Percentiles rank a stretch among this genome's conserved stretches.
phyloP scores from a whole-genome alignment of 2,113 vertebrate species.

The Axis porcinus region DNA sequence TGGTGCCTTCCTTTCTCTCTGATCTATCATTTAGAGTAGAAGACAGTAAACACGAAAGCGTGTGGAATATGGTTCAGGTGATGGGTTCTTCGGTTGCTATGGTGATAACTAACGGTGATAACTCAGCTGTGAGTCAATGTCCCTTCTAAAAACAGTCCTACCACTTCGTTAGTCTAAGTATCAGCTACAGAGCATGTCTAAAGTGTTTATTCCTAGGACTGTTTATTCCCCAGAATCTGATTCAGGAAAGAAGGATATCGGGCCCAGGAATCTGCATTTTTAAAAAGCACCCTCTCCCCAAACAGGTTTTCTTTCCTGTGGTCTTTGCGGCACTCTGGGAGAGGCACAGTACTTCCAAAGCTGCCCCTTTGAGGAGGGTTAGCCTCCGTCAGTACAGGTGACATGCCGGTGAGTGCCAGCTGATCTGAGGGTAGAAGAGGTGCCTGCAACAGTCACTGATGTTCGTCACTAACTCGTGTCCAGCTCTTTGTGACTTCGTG shows the following conservation, averaged over 20 bases:
- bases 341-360: background rate
- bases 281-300: background rate
- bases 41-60: background rate
- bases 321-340: background rate
- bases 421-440: background rate
- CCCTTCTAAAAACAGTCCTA: background rate
- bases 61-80: background rate
- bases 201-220: background rate
- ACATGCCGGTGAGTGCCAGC: background rate
- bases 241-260: background rate
- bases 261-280: background rate
- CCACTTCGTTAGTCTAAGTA: background rate
- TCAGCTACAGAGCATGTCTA: background rate
- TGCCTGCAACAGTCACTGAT: background rate
- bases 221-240: background rate
- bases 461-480: background rate
- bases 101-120: conserved; percentile 4
- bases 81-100: conserved; percentile 39
- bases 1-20: background rate
- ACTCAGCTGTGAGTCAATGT: background rate
- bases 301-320: background rate
- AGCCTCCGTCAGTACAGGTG: background rate
- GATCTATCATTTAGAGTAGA: background rate
- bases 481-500: background rate
- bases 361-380: background rate